Evolutionary conservation across 1,140 invertebrate species (phyloP).

Genomic region (Lepidurus couesii): DNA sequence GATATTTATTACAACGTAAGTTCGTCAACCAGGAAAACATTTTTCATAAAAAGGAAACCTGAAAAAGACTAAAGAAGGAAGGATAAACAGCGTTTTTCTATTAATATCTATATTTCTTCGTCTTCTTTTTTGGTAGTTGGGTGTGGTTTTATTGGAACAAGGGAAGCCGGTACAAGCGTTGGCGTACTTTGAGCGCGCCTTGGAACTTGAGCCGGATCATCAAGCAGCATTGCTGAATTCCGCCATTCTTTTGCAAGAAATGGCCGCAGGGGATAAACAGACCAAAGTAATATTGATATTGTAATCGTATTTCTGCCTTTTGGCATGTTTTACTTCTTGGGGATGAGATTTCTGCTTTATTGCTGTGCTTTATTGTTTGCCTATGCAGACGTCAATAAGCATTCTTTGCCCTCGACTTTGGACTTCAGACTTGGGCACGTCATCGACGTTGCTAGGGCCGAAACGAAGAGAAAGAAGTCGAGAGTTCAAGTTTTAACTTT

Average conservation of each 20-base stretch:
- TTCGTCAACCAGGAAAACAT: constrained; percentile 37
- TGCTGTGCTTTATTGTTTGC: neutral
- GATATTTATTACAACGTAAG: constrained; percentile 96
- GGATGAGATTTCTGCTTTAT: neutral
- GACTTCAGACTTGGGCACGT: neutral
- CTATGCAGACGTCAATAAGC: neutral
- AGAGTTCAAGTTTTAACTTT: no score
- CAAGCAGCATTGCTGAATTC: constrained; percentile 92
- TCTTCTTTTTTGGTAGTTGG: constrained; percentile 58
- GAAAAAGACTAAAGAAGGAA: neutral
- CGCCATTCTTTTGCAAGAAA: constrained; percentile 85
- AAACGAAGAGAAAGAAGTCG: no score
- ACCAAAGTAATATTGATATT: constrained; percentile 19
- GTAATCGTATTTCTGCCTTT: neutral
- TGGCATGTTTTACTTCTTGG: neutral
- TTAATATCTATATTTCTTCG: constrained; percentile 21
- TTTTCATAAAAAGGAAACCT: neutral
- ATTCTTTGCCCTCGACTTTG: neutral
- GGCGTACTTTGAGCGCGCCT: constrained; percentile 84
- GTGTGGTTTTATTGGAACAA: constrained; percentile 88
- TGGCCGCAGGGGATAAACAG: constrained; percentile 57
- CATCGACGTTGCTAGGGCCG: neutral
- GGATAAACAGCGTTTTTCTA: neutral
- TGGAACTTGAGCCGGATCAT: constrained; percentile 88
- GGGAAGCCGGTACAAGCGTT: constrained; percentile 83